Evolutionary conservation across 2,888 invertebrate genomes (phyloP).

Genomic region (Monopis laevigella): DNA sequence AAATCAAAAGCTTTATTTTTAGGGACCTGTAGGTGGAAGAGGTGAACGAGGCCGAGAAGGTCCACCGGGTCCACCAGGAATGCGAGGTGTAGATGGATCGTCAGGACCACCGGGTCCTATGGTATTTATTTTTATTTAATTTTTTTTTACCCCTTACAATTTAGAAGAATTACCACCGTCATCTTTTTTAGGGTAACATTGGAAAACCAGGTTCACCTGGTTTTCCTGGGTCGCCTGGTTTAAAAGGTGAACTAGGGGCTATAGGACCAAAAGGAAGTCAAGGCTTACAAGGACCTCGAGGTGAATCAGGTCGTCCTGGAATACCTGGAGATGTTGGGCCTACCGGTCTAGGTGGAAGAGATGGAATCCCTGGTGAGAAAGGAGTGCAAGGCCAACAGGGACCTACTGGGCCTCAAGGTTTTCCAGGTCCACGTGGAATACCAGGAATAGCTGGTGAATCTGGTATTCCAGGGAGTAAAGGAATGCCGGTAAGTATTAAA

Average conservation of each 20-base stretch:
- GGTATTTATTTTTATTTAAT: constrained; percentile 40
- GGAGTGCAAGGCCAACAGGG: constrained; percentile 79
- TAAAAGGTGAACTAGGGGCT: constrained; percentile 82
- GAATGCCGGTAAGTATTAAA: constrained; percentile 68
- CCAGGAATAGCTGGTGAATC: constrained; percentile 79
- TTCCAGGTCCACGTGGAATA: constrained; percentile 81
- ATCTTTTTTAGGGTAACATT: constrained; percentile 69
- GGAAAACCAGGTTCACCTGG: constrained; percentile 89
- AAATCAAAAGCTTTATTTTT: no score
- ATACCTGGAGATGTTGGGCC: constrained; percentile 80
- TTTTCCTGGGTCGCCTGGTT: constrained; percentile 82
- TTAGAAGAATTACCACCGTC: background rate
- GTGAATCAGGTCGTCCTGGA: constrained; percentile 83
- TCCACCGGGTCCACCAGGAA: constrained; percentile 78
- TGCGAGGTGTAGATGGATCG: constrained; percentile 82
- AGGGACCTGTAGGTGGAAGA: constrained; percentile 82
- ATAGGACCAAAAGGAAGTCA: constrained; percentile 82
- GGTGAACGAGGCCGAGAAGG: constrained; percentile 90
- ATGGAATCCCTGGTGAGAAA: constrained; percentile 84
- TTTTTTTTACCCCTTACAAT: background rate
- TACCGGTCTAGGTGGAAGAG: constrained; percentile 79
- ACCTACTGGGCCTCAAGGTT: constrained; percentile 80
- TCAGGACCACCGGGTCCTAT: constrained; percentile 80
- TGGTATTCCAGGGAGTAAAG: constrained; percentile 79
- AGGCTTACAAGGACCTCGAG: constrained; percentile 83